Evolutionary conservation across 2,797 vertebrate species (phyloP).

Genomic region (Aythya fuligula): DNA sequence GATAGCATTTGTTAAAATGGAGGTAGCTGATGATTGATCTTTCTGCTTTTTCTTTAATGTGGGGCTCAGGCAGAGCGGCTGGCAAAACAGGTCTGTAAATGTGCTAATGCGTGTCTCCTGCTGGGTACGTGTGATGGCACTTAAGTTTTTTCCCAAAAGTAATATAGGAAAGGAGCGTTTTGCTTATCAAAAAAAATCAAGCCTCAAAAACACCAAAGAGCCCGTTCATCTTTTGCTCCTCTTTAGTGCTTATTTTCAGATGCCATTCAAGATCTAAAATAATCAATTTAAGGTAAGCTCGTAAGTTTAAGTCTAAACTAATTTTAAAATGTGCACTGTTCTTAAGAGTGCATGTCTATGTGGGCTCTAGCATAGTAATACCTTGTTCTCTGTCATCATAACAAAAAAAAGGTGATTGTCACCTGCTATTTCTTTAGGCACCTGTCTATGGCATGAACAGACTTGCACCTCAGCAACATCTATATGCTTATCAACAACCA

Average conservation of each 20-base stretch:
- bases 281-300: neutral
- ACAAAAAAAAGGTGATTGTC: neutral
- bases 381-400: neutral
- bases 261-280: neutral
- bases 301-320: neutral
- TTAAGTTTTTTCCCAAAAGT: neutral
- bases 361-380: neutral
- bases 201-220: no score
- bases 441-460: slow-evolving; percentile 92
- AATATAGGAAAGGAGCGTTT: neutral
- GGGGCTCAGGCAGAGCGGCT: neutral
- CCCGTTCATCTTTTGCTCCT: rapidly evolving
- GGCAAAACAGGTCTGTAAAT: neutral
- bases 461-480: slow-evolving; percentile 91
- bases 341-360: rapidly evolving
- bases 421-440: slow-evolving; percentile 73
- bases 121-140: neutral
- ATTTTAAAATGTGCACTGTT: neutral
- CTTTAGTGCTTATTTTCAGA: neutral
- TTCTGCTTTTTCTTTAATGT: neutral
- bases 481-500: slow-evolving; percentile 91
- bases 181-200: neutral
- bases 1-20: neutral
- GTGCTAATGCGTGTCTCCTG: rapidly evolving
- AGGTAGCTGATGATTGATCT: neutral